Evolutionary conservation across 2,888 invertebrate species (phyloP).

Genomic region (Crocallis elinguaria): DNA sequence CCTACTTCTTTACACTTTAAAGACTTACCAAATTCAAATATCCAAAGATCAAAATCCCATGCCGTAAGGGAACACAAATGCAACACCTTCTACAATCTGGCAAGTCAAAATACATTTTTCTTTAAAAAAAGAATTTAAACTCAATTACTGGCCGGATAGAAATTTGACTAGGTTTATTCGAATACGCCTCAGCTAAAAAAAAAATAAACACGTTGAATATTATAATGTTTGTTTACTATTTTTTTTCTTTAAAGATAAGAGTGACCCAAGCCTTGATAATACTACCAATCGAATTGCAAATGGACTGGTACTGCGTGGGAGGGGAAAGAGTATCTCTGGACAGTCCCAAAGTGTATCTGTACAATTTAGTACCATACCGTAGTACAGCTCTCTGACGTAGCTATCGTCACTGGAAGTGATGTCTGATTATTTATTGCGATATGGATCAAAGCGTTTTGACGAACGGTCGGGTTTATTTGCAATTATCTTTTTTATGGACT

Average conservation of each 20-base stretch:
- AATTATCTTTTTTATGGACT: constrained; percentile 40
- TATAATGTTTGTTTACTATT: constrained; percentile 11
- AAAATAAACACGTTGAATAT: neutral
- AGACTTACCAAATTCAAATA: constrained; percentile 47
- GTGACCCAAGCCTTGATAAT: constrained; percentile 4
- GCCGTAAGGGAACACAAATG: constrained; percentile 54
- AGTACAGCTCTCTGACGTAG: neutral
- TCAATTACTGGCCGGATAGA: neutral
- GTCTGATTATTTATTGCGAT: neutral
- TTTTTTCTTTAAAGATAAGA: neutral
- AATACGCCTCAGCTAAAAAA: neutral
- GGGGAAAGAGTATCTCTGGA: constrained; percentile 28
- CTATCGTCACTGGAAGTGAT: neutral
- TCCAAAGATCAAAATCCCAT: constrained; percentile 57
- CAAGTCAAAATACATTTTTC: constrained; percentile 51
- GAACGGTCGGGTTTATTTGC: constrained; percentile 3
- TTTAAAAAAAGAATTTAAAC: neutral
- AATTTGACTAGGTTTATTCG: no score
- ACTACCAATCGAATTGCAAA: constrained; percentile 12
- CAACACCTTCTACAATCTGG: constrained; percentile 58
- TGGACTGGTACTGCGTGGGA: constrained; percentile 7
- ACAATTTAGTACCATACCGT: constrained; percentile 3
- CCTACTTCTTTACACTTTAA: neutral
- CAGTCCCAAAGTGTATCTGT: neutral
- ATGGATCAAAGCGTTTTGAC: neutral